phyloP scores from a whole-genome alignment of 2,888 invertebrate species.

The Neria commutata region DNA sequence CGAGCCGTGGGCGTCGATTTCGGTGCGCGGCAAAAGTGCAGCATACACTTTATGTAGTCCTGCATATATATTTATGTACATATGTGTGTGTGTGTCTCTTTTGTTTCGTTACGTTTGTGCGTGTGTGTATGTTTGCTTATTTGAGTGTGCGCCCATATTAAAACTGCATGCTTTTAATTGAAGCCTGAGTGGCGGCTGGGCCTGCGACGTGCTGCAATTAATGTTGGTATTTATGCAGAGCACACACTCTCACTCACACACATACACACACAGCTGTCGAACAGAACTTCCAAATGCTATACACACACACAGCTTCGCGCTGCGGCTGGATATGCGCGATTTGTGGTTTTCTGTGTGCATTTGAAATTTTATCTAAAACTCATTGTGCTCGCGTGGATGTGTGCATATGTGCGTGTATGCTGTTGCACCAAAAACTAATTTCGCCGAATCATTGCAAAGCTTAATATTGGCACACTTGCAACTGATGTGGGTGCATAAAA shows the following conservation, averaged over 20 bases:
- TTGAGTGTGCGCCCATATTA: slow-evolving; percentile 48
- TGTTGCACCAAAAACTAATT: too few species aligned
- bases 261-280: too few species aligned
- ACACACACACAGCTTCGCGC: too few species aligned
- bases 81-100: slow-evolving; percentile 8
- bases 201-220: background rate
- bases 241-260: slow-evolving; percentile 31
- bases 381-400: background rate
- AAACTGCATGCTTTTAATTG: slow-evolving; percentile 56
- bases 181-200: slow-evolving; percentile 34
- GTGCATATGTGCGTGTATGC: background rate
- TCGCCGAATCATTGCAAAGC: too few species aligned
- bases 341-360: background rate
- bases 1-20: slow-evolving; percentile 11
- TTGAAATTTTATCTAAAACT: background rate
- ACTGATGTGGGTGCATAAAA: too few species aligned
- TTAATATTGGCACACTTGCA: too few species aligned
- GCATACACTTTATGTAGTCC: too few species aligned
- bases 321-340: too few species aligned
- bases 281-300: too few species aligned
- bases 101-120: slow-evolving; percentile 5
- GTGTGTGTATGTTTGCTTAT: slow-evolving; percentile 42
- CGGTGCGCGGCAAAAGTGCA: background rate
- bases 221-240: slow-evolving; percentile 24
- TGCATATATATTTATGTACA: too few species aligned